phyloP scores from a whole-genome alignment of 2,888 invertebrate species.

The Conchocele bisecta region DNA sequence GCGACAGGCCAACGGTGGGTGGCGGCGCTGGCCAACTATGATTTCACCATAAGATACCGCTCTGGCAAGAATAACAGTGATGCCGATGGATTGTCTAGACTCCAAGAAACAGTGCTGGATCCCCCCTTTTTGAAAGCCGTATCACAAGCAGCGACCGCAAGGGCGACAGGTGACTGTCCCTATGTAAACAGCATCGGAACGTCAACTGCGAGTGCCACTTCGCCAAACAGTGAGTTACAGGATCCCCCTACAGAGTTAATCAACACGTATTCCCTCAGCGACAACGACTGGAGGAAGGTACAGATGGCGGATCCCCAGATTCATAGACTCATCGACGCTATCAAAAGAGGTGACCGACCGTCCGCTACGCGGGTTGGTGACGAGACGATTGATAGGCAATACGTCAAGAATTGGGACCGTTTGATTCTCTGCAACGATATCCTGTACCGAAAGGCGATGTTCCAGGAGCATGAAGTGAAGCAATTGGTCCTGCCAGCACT shows the following conservation, averaged over 20 bases:
- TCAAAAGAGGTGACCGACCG: constrained; percentile 5
- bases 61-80: too few relatives aligned
- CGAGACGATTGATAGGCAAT: not conserved
- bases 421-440: not conserved
- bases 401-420: constrained; percentile 4
- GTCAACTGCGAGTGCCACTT: too few relatives aligned
- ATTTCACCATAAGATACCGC: too few relatives aligned
- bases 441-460: not conserved
- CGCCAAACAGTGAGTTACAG: too few relatives aligned
- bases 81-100: too few relatives aligned
- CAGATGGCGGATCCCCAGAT: not conserved
- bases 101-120: too few relatives aligned
- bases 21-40: too few relatives aligned
- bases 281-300: not conserved
- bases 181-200: too few relatives aligned
- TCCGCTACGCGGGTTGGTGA: not conserved
- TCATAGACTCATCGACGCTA: not conserved
- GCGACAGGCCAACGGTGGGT: too few relatives aligned
- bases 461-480: not conserved
- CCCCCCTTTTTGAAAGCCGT: too few relatives aligned
- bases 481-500: not conserved
- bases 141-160: too few relatives aligned
- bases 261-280: not conserved
- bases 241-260: not conserved
- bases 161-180: too few relatives aligned